Conservation (phyloP, 1,140 invertebrate genomes). For the Temnothorax longispinosus region DNA sequence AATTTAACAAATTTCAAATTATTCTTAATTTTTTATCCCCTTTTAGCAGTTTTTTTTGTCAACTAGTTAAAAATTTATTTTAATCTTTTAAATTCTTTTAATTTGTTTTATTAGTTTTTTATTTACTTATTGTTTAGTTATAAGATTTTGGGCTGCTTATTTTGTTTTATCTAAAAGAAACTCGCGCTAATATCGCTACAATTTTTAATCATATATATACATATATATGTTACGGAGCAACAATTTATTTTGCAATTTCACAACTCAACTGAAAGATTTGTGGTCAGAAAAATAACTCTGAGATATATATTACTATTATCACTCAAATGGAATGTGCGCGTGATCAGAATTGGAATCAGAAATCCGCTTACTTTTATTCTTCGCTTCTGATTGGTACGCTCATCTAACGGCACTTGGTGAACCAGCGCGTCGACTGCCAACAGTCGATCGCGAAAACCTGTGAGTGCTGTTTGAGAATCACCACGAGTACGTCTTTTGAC, state of each 20-base stretch:
- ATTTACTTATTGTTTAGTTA: background rate
- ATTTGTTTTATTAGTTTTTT: background rate
- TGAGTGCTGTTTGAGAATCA: constrained; percentile 58
- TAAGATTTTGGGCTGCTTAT: background rate
- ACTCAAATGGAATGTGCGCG: constrained; percentile 48
- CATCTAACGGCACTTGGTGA: constrained; percentile 77
- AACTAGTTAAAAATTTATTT: background rate
- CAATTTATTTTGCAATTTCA: constrained; percentile 3
- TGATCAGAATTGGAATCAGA: constrained; percentile 68
- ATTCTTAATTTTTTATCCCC: background rate
- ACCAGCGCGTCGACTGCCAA: constrained; percentile 58
- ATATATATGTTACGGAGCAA: background rate
- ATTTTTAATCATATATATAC: background rate
- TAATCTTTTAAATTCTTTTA: background rate
- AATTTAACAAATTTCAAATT: background rate
- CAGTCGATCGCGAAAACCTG: constrained; percentile 53
- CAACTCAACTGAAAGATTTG: background rate
- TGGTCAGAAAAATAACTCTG: background rate
- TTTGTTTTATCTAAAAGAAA: background rate
- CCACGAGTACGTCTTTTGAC: constrained; percentile 27
- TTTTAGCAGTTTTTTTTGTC: background rate
- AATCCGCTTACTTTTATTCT: constrained; percentile 63
- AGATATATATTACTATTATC: constrained; percentile 5
- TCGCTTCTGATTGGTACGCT: constrained; percentile 72
- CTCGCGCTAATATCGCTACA: background rate